Conservation (phyloP, 2,888 invertebrate species). For the Pseudococcus jackbeardsleyi region DNA sequence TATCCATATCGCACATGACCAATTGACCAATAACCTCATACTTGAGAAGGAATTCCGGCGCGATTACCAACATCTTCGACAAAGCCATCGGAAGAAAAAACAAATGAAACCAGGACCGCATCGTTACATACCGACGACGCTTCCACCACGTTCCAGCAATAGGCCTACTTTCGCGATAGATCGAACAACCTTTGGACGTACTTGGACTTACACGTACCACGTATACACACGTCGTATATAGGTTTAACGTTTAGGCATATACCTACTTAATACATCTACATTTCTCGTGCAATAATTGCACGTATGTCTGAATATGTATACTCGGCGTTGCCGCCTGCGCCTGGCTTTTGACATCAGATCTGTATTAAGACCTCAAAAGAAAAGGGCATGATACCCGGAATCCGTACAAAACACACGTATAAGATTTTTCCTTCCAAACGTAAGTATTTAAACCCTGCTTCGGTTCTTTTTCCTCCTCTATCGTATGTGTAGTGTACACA, state of each 20-base stretch:
- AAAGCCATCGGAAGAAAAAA: not conserved
- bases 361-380: not conserved
- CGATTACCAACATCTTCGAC: no score
- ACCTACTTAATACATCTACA: not conserved
- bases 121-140: not conserved
- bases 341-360: not conserved
- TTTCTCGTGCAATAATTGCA: no score
- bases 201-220: not conserved
- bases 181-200: not conserved
- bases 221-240: not conserved
- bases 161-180: not conserved
- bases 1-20: no score
- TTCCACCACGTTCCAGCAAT: not conserved
- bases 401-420: not conserved
- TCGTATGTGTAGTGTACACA: not conserved
- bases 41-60: no score
- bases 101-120: not conserved
- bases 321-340: not conserved
- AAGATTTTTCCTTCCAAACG: not conserved
- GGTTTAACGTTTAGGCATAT: not conserved
- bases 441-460: not conserved
- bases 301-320: not conserved
- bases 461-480: not conserved
- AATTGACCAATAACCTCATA: no score
- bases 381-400: not conserved